Conservation (phyloP, 2,113 vertebrate species). For the Columbina picui region DNA sequence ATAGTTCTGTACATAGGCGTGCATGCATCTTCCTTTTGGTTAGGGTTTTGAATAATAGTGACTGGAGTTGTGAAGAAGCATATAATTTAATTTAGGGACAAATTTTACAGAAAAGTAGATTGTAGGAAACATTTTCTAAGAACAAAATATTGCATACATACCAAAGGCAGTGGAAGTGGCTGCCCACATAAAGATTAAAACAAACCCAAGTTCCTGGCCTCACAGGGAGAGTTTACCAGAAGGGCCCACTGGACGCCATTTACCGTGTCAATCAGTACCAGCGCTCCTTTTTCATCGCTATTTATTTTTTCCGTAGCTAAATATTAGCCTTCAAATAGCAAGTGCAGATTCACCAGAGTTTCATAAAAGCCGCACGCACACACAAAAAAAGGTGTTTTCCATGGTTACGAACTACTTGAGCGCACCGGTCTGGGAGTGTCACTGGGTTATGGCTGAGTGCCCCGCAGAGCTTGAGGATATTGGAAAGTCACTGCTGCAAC, state of each 20-base stretch:
- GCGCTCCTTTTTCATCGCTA: background rate
- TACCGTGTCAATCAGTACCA: background rate
- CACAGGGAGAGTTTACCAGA: background rate
- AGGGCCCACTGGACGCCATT: constrained; percentile 13
- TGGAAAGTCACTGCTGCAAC: constrained; percentile 52
- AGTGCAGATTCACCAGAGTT: constrained; percentile 51
- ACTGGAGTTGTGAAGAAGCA: constrained; percentile 37
- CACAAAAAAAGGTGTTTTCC: constrained; percentile 51
- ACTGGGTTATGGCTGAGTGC: constrained; percentile 33
- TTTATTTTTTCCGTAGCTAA: constrained; percentile 54
- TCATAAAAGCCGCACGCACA: background rate
- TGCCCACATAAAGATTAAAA: background rate
- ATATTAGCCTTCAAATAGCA: constrained; percentile 35
- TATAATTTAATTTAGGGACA: constrained; percentile 56
- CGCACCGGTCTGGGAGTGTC: constrained; percentile 31
- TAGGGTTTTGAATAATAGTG: background rate
- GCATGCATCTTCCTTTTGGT: constrained; percentile 32
- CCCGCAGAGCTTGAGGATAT: constrained; percentile 21
- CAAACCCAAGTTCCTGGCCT: background rate
- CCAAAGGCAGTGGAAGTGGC: background rate
- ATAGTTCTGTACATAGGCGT: constrained; percentile 22
- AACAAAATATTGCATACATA: background rate
- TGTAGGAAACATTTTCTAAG: background rate
- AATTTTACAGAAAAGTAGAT: constrained; percentile 42
- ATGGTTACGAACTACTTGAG: constrained; percentile 43